Base-by-base conservation (phyloP, 1,140 invertebrate species). In the Heterodera carotae region DNA sequence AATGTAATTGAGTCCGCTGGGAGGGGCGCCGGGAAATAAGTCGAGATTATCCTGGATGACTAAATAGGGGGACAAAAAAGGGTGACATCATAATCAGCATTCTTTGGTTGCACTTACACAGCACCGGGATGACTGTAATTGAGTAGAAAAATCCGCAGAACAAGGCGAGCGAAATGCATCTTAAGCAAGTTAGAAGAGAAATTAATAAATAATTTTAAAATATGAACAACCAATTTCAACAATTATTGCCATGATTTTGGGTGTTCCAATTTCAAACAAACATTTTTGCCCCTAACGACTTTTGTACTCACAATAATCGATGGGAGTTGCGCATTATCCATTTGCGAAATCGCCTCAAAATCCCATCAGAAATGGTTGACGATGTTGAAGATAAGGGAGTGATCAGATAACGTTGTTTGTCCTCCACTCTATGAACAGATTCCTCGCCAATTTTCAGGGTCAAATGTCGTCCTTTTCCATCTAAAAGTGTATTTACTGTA, bases 71-170 rank as follows among this genome's bases (percentile, higher is more conserved):
- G n/a, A 29, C n/a, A 31, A 34, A 27, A 22, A n/a, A n/a, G n/a
- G n/a, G n/a, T n/a, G n/a, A n/a, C n/a, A 18, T 67, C 29, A n/a
- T 25, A 59, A 60, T 31, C 33, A 39, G 34, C 8, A 33, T 15
- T 34, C 33, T 60, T 34, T 22, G 64, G 10, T n/a, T 2, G 33
- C 15, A 73, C 77, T 76, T 76, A 69, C 60, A 78, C 1, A 78
- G 62, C 22, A 82, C 72, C n/a, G 81, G 81, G 25, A 79, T 69
- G 1, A 78, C 48, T 25, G 76, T 83, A 25, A 70, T 29, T 33
- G 67, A 66, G 66, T 82, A 82, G 29, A 82, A 83, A 25, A 83
- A 69, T 8, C 81, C 81, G n/a, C 80, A 78, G 22, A 83, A 36
- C 39, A 82, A 68, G 0, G 81, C 75, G 27, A 82, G 34, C 12